A percentile compares a stretch with the other conserved stretches of the same genome.
Conservation (phyloP, 1,140 invertebrate species). For the Dermatophagoides farinae region DNA sequence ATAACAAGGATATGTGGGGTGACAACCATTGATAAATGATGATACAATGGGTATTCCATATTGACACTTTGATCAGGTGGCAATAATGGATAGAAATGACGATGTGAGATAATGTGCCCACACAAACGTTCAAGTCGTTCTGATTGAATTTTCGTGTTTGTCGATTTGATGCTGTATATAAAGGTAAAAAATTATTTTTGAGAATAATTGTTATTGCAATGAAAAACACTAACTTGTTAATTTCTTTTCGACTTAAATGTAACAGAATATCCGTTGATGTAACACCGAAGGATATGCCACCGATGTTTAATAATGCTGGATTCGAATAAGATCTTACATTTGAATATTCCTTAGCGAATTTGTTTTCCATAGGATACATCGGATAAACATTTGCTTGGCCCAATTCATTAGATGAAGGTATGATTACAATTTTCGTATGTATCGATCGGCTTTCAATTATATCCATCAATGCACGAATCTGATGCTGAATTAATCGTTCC, state of each 20-base stretch:
- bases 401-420: slow-evolving; percentile 50
- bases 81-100: slow-evolving; percentile 55
- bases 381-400: slow-evolving; percentile 58
- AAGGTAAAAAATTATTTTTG: not conserved
- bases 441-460: slow-evolving; percentile 18
- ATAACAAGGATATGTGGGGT: slow-evolving; percentile 60
- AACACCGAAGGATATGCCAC: slow-evolving; percentile 48
- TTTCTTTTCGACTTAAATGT: slow-evolving; percentile 54
- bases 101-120: slow-evolving; percentile 50
- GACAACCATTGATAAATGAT: slow-evolving; percentile 25
- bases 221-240: slow-evolving; percentile 40
- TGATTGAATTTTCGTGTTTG: not conserved
- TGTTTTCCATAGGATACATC: slow-evolving; percentile 37
- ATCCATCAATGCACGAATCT: not conserved
- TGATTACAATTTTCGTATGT: slow-evolving; percentile 44
- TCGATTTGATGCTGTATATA: not conserved
- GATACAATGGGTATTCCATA: slow-evolving; percentile 43
- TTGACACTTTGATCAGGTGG: slow-evolving; percentile 43
- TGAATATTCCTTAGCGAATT: slow-evolving; percentile 1
- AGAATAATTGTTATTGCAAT: not conserved
- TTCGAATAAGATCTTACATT: slow-evolving; percentile 37
- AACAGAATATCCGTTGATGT: slow-evolving; percentile 61
- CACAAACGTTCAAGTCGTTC: slow-evolving; percentile 48
- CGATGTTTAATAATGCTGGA: slow-evolving; percentile 52
- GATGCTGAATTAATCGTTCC: slow-evolving; percentile 3